Evolutionary conservation across 2,113 vertebrate species (phyloP).

Genomic region (Origma solitaria): DNA sequence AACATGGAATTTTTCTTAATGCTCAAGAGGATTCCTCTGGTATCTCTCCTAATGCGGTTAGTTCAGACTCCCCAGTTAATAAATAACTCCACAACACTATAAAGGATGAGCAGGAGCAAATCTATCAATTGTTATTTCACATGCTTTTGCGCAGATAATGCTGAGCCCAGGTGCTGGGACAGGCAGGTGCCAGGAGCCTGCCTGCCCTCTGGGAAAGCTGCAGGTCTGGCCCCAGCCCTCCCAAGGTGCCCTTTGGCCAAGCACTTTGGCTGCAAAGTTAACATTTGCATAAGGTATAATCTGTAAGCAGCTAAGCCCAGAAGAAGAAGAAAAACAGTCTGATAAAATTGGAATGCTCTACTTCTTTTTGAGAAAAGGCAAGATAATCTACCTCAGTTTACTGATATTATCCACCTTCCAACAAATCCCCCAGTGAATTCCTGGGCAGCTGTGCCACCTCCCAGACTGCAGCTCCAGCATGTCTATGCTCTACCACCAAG

Average conservation of each 20-base stretch:
- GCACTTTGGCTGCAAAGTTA: not conserved
- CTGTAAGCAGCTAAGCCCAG: not conserved
- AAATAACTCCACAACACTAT: not conserved
- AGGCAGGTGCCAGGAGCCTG: not conserved
- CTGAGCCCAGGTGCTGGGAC: not conserved
- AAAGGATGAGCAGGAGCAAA: not conserved
- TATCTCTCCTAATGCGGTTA: not conserved
- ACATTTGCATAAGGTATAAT: slow-evolving; percentile 13
- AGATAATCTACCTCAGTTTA: slow-evolving; percentile 4
- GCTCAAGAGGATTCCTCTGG: not conserved
- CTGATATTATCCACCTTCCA: not conserved
- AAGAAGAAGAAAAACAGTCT: not conserved
- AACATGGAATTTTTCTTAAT: not conserved
- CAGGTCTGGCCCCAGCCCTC: not conserved
- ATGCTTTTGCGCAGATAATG: not conserved
- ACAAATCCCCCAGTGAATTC: not conserved
- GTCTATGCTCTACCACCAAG: not conserved
- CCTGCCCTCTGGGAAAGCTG: not conserved
- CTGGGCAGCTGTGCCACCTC: not conserved
- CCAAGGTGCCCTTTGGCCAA: not conserved
- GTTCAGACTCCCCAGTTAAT: not conserved
- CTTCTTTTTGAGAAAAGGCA: slow-evolving; percentile 12
- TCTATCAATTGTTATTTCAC: not conserved
- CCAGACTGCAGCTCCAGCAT: not conserved
- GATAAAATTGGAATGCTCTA: slow-evolving; percentile 9